Evolutionary conservation across 1,140 invertebrate genomes (phyloP).

Genomic region (Orius laevigatus): DNA sequence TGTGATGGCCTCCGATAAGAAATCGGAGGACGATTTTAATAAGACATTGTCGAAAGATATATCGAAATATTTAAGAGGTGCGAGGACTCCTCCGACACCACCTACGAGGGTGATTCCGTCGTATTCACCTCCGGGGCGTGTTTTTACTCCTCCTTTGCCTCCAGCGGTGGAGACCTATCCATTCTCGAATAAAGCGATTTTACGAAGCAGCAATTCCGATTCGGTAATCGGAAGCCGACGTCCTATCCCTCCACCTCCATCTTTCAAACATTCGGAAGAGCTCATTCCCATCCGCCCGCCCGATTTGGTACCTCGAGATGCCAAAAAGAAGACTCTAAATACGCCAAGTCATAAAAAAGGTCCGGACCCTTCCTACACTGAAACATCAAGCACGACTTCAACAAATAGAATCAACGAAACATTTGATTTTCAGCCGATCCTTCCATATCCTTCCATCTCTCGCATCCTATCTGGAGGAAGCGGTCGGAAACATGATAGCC

Average conservation of each 20-base stretch:
- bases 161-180: slow-evolving; percentile 62
- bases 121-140: slow-evolving; percentile 59
- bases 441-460: slow-evolving; percentile 54
- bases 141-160: slow-evolving; percentile 59
- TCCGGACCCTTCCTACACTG: slow-evolving; percentile 20
- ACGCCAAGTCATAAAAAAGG: slow-evolving; percentile 35
- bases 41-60: slow-evolving; percentile 21
- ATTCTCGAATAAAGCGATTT: slow-evolving; percentile 65
- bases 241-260: slow-evolving; percentile 41
- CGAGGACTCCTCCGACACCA: slow-evolving; percentile 17
- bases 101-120: slow-evolving; percentile 43
- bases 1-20: slow-evolving; percentile 14
- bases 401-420: slow-evolving; percentile 29
- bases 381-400: slow-evolving; percentile 21
- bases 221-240: slow-evolving; percentile 13
- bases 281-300: slow-evolving; percentile 58
- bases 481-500: slow-evolving; percentile 59
- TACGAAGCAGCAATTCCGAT: slow-evolving; percentile 44
- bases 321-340: slow-evolving; percentile 51
- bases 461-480: slow-evolving; percentile 60
- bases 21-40: slow-evolving; percentile 19
- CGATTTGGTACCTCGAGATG: slow-evolving; percentile 29
- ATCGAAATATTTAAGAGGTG: slow-evolving; percentile 16
- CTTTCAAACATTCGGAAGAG: slow-evolving; percentile 55
- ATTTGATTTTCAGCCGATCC: slow-evolving; percentile 35